Percentiles rank a stretch among this genome's conserved stretches.
These are phyloP conservation scores for Thalassoma bifasciatum DNA, from an alignment of 2,113 vertebrate species.

Conservation along the genomic window DNA sequence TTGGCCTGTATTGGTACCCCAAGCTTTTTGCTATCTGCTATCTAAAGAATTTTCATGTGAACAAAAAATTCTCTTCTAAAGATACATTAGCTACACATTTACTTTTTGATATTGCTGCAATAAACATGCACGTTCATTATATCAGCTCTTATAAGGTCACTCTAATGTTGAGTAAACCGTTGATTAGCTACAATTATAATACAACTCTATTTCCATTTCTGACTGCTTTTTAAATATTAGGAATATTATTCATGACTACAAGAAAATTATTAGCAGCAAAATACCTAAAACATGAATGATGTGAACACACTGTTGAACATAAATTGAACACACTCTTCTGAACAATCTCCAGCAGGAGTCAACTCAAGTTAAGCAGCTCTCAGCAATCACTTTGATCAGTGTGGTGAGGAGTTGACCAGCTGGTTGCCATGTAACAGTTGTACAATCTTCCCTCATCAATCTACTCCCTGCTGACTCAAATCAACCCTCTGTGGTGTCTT, in stretches of 20 bases:
- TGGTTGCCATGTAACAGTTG: neutral
- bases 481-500: neutral
- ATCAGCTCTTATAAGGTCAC: slow-evolving; percentile 7
- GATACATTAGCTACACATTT: too few relatives aligned
- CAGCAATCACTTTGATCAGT: neutral
- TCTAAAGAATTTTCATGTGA: too few relatives aligned
- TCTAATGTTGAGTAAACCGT: slow-evolving; percentile 2
- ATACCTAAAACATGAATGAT: neutral
- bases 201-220: slow-evolving; percentile 13
- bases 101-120: too few relatives aligned
- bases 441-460: neutral
- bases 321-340: neutral
- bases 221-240: neutral
- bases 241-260: slow-evolving; percentile 1
- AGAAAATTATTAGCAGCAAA: neutral
- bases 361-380: neutral
- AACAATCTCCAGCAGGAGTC: neutral
- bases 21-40: too few relatives aligned
- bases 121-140: neutral
- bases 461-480: neutral
- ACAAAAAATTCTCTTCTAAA: too few relatives aligned
- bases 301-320: neutral
- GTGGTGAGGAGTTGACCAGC: neutral
- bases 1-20: too few relatives aligned
- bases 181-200: slow-evolving; percentile 2